A percentile compares a stretch with the other conserved stretches of the same genome.
Evolutionary conservation across 2,797 vertebrate genomes (phyloP).

Genomic region (Sphenodon punctatus): DNA sequence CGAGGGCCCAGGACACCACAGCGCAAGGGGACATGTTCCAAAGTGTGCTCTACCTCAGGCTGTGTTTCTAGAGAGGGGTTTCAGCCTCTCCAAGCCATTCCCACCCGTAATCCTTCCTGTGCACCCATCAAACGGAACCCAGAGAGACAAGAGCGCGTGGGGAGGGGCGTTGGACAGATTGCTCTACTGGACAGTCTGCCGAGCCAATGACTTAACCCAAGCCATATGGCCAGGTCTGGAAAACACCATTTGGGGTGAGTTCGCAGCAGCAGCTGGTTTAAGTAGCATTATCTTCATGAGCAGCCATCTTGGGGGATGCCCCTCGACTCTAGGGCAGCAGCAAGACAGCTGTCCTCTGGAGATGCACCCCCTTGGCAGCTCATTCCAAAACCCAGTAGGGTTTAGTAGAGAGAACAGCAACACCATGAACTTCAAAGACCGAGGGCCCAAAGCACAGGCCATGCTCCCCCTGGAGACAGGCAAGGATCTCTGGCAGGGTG

Average conservation of each 20-base stretch:
- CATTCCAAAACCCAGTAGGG: constrained; percentile 14
- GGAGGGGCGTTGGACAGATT: not conserved
- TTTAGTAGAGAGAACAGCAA: not conserved
- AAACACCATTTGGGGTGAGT: not conserved
- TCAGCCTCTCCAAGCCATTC: too few relatives aligned
- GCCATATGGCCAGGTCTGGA: not conserved
- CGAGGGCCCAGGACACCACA: too few relatives aligned
- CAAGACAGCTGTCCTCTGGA: not conserved
- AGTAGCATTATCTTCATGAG: constrained; percentile 4
- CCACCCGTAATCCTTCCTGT: not conserved
- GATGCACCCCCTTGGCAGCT: not conserved
- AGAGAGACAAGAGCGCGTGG: too few relatives aligned
- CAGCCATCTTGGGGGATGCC: not conserved
- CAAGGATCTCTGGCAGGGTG: not conserved
- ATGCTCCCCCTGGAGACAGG: not conserved
- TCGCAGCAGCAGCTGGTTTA: constrained; percentile 22
- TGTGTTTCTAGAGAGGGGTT: too few relatives aligned
- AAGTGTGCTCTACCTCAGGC: too few relatives aligned
- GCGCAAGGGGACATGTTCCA: too few relatives aligned
- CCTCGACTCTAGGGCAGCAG: not conserved
- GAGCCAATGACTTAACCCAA: not conserved
- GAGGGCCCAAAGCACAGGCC: not conserved
- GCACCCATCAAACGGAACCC: not conserved
- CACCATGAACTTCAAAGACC: not conserved
- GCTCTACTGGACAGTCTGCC: not conserved